Percentiles rank a stretch among this genome's conserved stretches.
Evolutionary conservation across 2,888 invertebrate species (phyloP).

Genomic region (Leptothorax acervorum): DNA sequence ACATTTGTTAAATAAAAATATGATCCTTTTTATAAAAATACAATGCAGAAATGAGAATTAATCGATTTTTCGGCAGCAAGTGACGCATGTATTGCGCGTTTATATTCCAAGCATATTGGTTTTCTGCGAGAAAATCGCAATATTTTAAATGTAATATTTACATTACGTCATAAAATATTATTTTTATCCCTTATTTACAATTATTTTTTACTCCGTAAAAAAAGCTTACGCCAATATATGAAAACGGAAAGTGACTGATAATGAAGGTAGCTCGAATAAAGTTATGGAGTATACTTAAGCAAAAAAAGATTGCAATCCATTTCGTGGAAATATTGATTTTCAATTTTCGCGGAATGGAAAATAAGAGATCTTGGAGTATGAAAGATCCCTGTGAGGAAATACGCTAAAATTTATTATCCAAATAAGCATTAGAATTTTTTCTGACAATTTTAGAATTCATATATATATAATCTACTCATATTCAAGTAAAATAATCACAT

Average conservation of each 20-base stretch:
- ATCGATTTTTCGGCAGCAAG: background rate
- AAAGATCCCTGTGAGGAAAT: background rate
- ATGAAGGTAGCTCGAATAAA: background rate
- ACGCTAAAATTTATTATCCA: background rate
- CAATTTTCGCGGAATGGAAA: background rate
- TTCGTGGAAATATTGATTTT: constrained; percentile 13
- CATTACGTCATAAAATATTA: background rate
- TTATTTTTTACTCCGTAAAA: background rate
- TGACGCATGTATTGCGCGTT: background rate
- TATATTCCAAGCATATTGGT: background rate
- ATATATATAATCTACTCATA: background rate
- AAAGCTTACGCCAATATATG: background rate
- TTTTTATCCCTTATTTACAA: background rate
- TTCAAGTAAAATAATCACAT: background rate
- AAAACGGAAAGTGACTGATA: background rate
- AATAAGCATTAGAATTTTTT: background rate
- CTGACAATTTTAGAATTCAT: background rate
- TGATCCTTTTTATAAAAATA: background rate
- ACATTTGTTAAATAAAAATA: background rate
- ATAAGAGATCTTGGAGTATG: background rate
- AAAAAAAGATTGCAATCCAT: background rate
- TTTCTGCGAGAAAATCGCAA: background rate
- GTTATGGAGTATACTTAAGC: background rate
- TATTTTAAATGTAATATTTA: background rate
- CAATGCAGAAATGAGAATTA: background rate